A percentile compares a stretch with the other conserved stretches of the same genome.
Conservation (phyloP, 2,797 vertebrate species). For the Pampus argenteus region DNA sequence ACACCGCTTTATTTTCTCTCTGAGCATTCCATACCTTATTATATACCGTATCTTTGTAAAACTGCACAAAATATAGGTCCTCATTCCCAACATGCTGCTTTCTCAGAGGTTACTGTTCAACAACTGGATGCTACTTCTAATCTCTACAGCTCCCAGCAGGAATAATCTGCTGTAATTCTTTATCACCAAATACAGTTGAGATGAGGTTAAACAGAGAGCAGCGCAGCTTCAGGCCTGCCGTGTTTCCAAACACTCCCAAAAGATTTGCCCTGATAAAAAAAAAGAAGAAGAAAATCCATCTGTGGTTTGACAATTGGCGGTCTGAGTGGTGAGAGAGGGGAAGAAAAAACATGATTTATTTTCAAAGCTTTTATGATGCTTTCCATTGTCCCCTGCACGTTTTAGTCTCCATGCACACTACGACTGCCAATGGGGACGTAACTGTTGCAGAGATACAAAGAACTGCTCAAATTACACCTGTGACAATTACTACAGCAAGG, state of each 20-base stretch:
- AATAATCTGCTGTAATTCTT: slow-evolving; percentile 64
- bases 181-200: slow-evolving; percentile 50
- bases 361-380: slow-evolving; percentile 70
- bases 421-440: slow-evolving; percentile 63
- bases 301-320: slow-evolving; percentile 57
- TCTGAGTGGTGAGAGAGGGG: slow-evolving; percentile 40
- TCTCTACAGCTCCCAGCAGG: slow-evolving; percentile 53
- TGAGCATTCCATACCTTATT: background rate
- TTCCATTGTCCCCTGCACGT: slow-evolving; percentile 60
- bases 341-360: slow-evolving; percentile 63
- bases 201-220: slow-evolving; percentile 71
- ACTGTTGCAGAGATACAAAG: slow-evolving; percentile 80
- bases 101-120: slow-evolving; percentile 29
- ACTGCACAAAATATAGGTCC: background rate
- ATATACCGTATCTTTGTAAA: slow-evolving; percentile 1
- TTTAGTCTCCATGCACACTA: slow-evolving; percentile 62
- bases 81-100: slow-evolving; percentile 13
- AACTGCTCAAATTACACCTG: slow-evolving; percentile 82
- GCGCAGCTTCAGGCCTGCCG: slow-evolving; percentile 28
- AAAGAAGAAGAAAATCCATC: slow-evolving; percentile 58
- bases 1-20: background rate
- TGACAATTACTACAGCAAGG: slow-evolving; percentile 74
- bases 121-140: slow-evolving; percentile 39
- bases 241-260: slow-evolving; percentile 72
- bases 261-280: slow-evolving; percentile 48